Evolutionary conservation across 2,888 invertebrate genomes (phyloP).

Genomic region (Coremacera marginata): DNA sequence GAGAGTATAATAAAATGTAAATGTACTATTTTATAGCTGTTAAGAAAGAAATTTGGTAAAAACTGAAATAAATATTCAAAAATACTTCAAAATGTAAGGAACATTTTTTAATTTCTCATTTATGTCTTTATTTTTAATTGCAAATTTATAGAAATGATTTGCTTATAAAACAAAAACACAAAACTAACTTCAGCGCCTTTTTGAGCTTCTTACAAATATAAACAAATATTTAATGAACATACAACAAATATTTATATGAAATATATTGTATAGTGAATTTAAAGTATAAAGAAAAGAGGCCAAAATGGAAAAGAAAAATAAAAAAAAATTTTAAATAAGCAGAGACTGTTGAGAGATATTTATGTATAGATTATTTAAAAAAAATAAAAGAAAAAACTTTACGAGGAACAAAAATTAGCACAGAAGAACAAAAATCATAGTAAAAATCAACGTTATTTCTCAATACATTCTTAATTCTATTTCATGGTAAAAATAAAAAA

Average conservation of each 20-base stretch:
- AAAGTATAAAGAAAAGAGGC: constrained; percentile 28
- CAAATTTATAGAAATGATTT: constrained; percentile 26
- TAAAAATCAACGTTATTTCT: background rate
- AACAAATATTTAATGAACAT: constrained; percentile 7
- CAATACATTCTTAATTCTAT: background rate
- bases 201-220: constrained; percentile 25
- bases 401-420: background rate
- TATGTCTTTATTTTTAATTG: constrained; percentile 1
- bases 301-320: constrained; percentile 19
- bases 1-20: constrained; percentile 28
- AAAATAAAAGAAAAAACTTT: too few species aligned
- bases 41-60: constrained; percentile 37
- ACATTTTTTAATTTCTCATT: background rate
- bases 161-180: constrained; percentile 15
- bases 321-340: constrained; percentile 8
- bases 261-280: constrained; percentile 24
- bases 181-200: constrained; percentile 33
- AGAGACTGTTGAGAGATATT: too few species aligned
- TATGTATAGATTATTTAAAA: too few species aligned
- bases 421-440: background rate
- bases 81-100: background rate
- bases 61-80: constrained; percentile 36
- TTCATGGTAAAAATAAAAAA: background rate
- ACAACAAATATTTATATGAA: constrained; percentile 25
- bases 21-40: constrained; percentile 40